Conservation (phyloP, 2,888 invertebrate genomes). For the Mantis religiosa region DNA sequence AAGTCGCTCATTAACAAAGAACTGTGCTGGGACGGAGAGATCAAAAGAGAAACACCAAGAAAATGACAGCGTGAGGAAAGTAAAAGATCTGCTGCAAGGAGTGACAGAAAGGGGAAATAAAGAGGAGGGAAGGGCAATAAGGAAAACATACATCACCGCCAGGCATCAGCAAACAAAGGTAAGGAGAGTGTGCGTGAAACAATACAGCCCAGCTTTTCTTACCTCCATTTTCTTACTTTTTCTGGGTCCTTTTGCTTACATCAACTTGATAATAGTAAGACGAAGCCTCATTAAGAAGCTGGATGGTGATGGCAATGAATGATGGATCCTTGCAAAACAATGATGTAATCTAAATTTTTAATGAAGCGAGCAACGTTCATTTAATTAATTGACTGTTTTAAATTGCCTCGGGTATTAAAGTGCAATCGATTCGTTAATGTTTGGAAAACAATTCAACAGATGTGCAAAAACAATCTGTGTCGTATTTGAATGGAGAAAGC, state of each 20-base stretch:
- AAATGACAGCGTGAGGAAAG: background rate
- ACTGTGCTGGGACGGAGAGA: background rate
- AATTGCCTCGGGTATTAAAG: background rate
- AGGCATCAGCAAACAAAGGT: slow-evolving; percentile 3
- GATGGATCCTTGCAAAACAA: background rate
- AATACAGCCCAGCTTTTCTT: background rate
- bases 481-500: background rate
- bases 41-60: background rate
- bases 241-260: background rate
- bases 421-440: background rate
- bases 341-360: background rate
- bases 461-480: background rate
- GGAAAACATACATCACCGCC: slow-evolving; percentile 5
- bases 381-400: background rate
- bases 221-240: background rate
- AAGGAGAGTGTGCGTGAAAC: background rate
- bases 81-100: background rate
- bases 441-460: background rate
- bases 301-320: background rate
- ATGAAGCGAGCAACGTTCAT: background rate
- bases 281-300: background rate
- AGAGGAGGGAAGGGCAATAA: background rate
- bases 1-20: slow-evolving; percentile 5
- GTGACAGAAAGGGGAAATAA: background rate
- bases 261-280: background rate